Base-by-base conservation (phyloP, 2,888 invertebrate genomes). In the Lochmaea crataegi region DNA sequence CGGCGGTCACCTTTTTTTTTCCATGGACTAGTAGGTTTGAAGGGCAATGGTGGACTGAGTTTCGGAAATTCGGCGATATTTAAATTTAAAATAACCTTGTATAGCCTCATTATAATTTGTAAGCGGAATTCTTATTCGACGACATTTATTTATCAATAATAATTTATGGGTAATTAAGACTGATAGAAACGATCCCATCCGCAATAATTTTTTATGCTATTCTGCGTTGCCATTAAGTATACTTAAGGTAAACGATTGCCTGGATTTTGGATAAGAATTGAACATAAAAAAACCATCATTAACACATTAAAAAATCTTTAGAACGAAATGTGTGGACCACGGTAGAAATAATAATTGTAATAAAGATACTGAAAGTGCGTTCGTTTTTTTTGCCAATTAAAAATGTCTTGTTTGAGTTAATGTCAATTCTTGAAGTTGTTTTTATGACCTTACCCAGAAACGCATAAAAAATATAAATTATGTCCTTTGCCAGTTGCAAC, bases 371-470 rank as follows among this genome's bases (percentile, higher is more conserved):
- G 70, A 71, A 73, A 76, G 76, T 68, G 72, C 68, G 65, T 76
- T 71, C 22, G n/a, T n/a, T 71, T 68, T 66, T 71, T 71, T 73
- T 67, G 74, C 71, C 76, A 74, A 74, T 76, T 76, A 76, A 74
- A 60, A 63, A 64, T 74, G 74, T 75, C 73, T 70, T 68, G 74
- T 75, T 75, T 74, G 71, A 75, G 71, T 74, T 77, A 75, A 77
- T 76, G 75, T 72, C 75, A 69, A 75, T 75, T 71, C 73, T 65
- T 70, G 68, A 68, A 74, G 75, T 65, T 67, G 66, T 74, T 77
- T 75, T 77, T 77, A 77, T 68, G 61, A 65, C 66, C 70, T 32
- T 66, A 74, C 72, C 70, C 53, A 74, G 67, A 65, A 71, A 73
- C 65, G 68, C 73, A 71, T 75, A 69, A 69, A 58, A 69, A 63